Conservation (phyloP, 2,113 vertebrate genomes). For the human (Homo sapiens) region GRCh38 chr2:188152001-188152500, state of each 20-base stretch:
- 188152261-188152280: neutral
- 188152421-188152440: neutral
- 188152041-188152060: constrained; percentile 31
- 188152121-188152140: constrained; percentile 13
- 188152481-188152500: neutral
- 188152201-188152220: neutral
- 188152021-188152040: constrained; percentile 42
- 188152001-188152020: neutral
- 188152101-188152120: neutral
- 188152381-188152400: neutral
- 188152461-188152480: neutral
- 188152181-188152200: neutral
- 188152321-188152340: neutral
- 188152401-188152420: neutral
- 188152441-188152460: neutral
- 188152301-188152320: neutral
- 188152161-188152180: neutral
- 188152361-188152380: neutral
- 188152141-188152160: neutral
- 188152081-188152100: constrained; percentile 19
- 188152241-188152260: neutral
- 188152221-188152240: neutral
- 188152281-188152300: neutral
- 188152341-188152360: neutral
- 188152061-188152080: constrained; percentile 12